Conservation (phyloP, 1,140 invertebrate genomes). For the Musca vetustissima region DNA sequence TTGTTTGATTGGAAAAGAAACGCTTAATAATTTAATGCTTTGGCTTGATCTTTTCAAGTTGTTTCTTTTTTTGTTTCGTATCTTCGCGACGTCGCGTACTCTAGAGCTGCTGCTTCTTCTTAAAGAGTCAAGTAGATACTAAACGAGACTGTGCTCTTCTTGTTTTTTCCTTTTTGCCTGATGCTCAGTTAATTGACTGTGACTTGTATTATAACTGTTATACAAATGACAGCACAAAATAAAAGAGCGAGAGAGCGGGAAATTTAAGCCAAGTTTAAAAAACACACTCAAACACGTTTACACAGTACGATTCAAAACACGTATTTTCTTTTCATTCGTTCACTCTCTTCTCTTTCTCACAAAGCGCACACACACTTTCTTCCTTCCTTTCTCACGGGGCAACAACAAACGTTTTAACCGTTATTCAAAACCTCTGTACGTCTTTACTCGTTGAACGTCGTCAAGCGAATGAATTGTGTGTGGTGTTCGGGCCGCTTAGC, state of each 20-base stretch:
- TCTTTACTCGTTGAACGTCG: conserved; percentile 28
- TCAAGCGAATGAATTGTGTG: conserved; percentile 26
- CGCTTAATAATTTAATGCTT: conserved; percentile 17
- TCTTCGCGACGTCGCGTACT: too few species aligned
- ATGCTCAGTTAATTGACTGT: background rate
- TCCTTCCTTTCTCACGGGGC: background rate
- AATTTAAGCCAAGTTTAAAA: conserved; percentile 16
- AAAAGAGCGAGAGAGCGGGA: too few species aligned
- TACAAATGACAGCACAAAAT: background rate
- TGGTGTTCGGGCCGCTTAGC: background rate
- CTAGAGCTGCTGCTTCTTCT: conserved; percentile 1
- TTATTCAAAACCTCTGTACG: background rate
- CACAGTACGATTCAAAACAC: background rate
- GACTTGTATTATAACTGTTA: conserved; percentile 11
- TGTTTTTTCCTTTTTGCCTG: too few species aligned
- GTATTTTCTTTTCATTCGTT: background rate
- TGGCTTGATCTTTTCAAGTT: background rate
- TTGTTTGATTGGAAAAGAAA: conserved; percentile 12
- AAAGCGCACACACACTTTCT: background rate
- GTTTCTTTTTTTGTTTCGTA: background rate
- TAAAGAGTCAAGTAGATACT: conserved; percentile 11
- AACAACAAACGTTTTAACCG: background rate
- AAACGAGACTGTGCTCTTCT: background rate
- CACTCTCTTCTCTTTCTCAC: background rate
- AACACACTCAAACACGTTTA: background rate